Evolutionary conservation across 2,797 vertebrate genomes (phyloP).

Genomic region (Basileuterus tristriatus): DNA sequence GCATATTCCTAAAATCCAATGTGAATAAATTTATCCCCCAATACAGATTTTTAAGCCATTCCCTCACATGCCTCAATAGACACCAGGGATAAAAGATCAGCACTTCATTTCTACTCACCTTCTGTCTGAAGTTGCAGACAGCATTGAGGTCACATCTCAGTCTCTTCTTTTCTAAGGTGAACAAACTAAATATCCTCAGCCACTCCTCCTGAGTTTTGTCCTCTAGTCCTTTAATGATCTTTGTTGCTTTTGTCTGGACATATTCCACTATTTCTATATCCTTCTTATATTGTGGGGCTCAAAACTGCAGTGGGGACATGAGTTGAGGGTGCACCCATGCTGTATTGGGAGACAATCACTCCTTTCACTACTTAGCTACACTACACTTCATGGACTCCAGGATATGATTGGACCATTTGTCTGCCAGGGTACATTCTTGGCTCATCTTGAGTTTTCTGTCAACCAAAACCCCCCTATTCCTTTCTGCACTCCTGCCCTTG

Average conservation of each 20-base stretch:
- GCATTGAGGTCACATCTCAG: not conserved
- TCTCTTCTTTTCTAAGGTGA: not conserved
- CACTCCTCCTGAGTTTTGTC: not conserved
- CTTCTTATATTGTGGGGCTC: not conserved
- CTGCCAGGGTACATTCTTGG: not conserved
- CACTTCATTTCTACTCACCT: rapidly evolving
- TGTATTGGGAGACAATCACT: not conserved
- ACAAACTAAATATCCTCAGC: not conserved
- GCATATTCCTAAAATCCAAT: not conserved
- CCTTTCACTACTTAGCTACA: not conserved
- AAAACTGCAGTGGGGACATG: not conserved
- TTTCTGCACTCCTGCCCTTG: not conserved
- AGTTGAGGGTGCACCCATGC: not conserved
- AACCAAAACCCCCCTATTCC: not conserved
- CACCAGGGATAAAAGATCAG: not conserved
- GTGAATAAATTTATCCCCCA: not conserved
- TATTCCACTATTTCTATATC: not conserved
- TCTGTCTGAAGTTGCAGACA: not conserved
- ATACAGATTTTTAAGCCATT: not conserved
- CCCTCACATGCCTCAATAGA: rapidly evolving
- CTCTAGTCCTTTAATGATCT: not conserved
- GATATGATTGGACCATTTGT: not conserved
- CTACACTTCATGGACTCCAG: not conserved
- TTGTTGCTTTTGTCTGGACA: not conserved
- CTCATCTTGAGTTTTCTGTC: not conserved